A percentile compares a stretch with the other conserved stretches of the same genome.
These are phyloP conservation scores for Miltochrista miniata DNA, from an alignment of 2,888 invertebrate species.

Conservation along the genomic window DNA sequence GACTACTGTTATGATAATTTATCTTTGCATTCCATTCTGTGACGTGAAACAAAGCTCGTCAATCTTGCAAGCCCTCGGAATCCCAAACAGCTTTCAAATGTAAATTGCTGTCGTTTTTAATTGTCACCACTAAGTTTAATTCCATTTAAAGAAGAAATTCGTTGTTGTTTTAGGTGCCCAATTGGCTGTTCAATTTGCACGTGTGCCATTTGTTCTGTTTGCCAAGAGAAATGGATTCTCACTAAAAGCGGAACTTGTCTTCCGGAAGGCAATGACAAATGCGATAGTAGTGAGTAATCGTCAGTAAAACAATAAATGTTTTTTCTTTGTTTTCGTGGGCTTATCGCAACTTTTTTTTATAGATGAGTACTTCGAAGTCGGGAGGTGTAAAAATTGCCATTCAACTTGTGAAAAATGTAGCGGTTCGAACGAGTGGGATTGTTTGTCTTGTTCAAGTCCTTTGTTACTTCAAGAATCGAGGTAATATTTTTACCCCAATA, in stretches of 20 bases:
- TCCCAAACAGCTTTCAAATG: conserved; percentile 33
- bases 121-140: conserved; percentile 28
- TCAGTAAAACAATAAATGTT: conserved; percentile 39
- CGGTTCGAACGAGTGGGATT: conserved; percentile 90
- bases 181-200: conserved; percentile 90
- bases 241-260: conserved; percentile 90
- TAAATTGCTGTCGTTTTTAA: conserved; percentile 30
- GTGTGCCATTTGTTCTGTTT: conserved; percentile 88
- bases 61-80: conserved; percentile 33
- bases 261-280: conserved; percentile 88
- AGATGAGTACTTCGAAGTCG: conserved; percentile 90
- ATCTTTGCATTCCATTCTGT: conserved; percentile 42
- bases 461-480: conserved; percentile 87
- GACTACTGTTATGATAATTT: conserved; percentile 50
- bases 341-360: conserved; percentile 51
- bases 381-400: conserved; percentile 92
- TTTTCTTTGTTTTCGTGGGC: conserved; percentile 33
- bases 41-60: conserved; percentile 37
- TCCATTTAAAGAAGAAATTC: conserved; percentile 22
- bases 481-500: conserved; percentile 58
- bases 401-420: conserved; percentile 93
- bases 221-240: conserved; percentile 89
- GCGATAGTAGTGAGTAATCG: conserved; percentile 86
- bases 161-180: conserved; percentile 83
- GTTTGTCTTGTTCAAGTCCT: conserved; percentile 89